Conservation (phyloP, 2,113 vertebrate species). For the Aldabrachelys gigantea region DNA sequence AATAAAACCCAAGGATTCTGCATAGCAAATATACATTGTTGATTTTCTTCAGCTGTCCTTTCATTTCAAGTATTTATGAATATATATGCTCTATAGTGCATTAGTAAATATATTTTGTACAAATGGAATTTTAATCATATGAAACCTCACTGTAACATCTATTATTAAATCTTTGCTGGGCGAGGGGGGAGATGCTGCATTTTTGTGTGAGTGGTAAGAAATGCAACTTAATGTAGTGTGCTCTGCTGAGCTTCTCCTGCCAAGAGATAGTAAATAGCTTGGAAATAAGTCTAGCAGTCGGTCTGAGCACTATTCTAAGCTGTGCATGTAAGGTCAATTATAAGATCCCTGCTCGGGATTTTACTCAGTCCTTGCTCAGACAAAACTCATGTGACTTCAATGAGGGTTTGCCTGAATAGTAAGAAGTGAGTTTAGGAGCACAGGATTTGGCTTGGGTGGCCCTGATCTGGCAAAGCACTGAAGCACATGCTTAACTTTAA, state of each 20-base stretch:
- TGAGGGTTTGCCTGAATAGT: conserved; percentile 61
- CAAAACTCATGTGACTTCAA: conserved; percentile 43
- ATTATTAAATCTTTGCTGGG: conserved; percentile 68
- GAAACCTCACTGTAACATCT: conserved; percentile 37
- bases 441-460: conserved; percentile 30
- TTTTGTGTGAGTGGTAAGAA: conserved; percentile 64
- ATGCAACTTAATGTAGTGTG: conserved; percentile 67
- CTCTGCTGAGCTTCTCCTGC: conserved; percentile 53
- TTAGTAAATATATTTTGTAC: conserved; percentile 62
- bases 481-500: background rate
- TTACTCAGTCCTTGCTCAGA: conserved; percentile 20
- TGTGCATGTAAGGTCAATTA: background rate
- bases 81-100: background rate
- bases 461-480: fast-evolving
- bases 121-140: conserved; percentile 26
- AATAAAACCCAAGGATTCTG: conserved; percentile 9
- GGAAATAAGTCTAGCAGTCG: conserved; percentile 69
- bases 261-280: conserved; percentile 53
- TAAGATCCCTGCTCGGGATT: conserved; percentile 43
- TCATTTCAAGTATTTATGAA: background rate
- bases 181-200: conserved; percentile 26
- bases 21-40: background rate
- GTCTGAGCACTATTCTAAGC: conserved; percentile 64
- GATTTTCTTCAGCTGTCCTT: background rate
- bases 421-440: conserved; percentile 26